phyloP scores from a whole-genome alignment of 2,113 vertebrate species.

The Spilogale gracilis region DNA sequence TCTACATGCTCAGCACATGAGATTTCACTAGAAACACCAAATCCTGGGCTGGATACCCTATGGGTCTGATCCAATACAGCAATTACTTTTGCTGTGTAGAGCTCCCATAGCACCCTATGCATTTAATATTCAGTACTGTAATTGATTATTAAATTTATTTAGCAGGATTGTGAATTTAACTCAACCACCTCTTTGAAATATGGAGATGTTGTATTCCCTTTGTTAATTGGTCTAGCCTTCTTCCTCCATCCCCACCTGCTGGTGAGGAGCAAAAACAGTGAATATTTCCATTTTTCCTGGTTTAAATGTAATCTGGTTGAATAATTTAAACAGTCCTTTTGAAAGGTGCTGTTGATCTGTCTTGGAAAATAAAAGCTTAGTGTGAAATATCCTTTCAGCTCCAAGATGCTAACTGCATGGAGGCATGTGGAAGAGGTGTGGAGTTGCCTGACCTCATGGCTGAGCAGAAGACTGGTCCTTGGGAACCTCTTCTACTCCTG shows the following conservation, averaged over 20 bases:
- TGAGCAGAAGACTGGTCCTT: background rate
- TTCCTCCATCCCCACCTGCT: background rate
- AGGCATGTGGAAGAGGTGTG: background rate
- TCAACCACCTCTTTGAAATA: background rate
- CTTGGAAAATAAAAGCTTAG: background rate
- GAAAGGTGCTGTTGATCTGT: background rate
- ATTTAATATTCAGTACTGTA: conserved; percentile 34
- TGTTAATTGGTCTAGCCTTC: conserved; percentile 22
- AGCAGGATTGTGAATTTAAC: conserved; percentile 26
- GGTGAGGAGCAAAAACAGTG: background rate
- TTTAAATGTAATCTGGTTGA: conserved; percentile 29
- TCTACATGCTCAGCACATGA: background rate
- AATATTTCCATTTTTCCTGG: background rate
- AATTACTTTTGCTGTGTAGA: background rate
- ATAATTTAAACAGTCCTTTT: background rate
- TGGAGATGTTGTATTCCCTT: background rate
- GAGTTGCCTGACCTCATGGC: background rate
- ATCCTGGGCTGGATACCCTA: background rate
- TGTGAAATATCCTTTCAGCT: background rate
- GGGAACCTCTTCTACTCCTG: background rate
- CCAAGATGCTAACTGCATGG: background rate
- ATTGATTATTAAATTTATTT: conserved; percentile 62
- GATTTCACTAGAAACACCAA: background rate
- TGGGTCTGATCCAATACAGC: conserved; percentile 3
- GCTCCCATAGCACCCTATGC: background rate